These are phyloP conservation scores for Sipha flava DNA, from an alignment of 1,140 invertebrate species.

Conservation along the genomic window DNA sequence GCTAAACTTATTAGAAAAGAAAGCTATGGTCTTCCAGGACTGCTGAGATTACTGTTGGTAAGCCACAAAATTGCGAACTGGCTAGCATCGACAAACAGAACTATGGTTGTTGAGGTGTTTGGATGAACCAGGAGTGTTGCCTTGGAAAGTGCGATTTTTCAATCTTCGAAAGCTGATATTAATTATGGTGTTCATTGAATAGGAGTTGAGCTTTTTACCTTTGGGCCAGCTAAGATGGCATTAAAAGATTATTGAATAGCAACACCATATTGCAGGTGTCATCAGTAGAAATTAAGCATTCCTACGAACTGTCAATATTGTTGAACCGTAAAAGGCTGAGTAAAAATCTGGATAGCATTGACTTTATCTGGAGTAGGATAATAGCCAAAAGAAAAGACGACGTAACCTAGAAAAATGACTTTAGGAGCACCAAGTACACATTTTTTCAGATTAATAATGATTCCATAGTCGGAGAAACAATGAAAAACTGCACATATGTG, in stretches of 20 bases:
- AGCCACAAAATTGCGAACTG: slow-evolving; percentile 34
- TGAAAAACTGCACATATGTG: not conserved
- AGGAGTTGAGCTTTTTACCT: not conserved
- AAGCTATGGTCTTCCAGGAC: slow-evolving; percentile 35
- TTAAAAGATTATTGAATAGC: slow-evolving; percentile 38
- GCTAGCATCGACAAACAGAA: slow-evolving; percentile 37
- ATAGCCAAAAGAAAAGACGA: slow-evolving; percentile 36
- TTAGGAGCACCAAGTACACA: slow-evolving; percentile 38
- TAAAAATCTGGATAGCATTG: not conserved
- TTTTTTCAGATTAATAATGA: slow-evolving; percentile 37
- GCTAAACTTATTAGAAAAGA: slow-evolving; percentile 37
- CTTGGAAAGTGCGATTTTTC: slow-evolving; percentile 37
- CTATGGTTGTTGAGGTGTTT: slow-evolving; percentile 34
- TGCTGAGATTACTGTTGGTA: no score
- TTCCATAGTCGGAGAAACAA: not conserved
- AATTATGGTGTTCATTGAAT: slow-evolving; percentile 25
- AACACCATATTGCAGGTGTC: slow-evolving; percentile 39
- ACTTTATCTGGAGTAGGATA: not conserved
- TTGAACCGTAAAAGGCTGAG: not conserved
- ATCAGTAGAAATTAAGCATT: slow-evolving; percentile 42
- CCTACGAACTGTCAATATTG: slow-evolving; percentile 40
- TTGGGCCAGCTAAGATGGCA: slow-evolving; percentile 35
- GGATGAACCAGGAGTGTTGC: slow-evolving; percentile 35
- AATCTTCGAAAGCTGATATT: slow-evolving; percentile 37
- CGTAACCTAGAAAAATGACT: slow-evolving; percentile 39